A percentile compares a stretch with the other conserved stretches of the same genome.
Evolutionary conservation across 2,113 vertebrate species (phyloP).

Genomic region (Origma solitaria): DNA sequence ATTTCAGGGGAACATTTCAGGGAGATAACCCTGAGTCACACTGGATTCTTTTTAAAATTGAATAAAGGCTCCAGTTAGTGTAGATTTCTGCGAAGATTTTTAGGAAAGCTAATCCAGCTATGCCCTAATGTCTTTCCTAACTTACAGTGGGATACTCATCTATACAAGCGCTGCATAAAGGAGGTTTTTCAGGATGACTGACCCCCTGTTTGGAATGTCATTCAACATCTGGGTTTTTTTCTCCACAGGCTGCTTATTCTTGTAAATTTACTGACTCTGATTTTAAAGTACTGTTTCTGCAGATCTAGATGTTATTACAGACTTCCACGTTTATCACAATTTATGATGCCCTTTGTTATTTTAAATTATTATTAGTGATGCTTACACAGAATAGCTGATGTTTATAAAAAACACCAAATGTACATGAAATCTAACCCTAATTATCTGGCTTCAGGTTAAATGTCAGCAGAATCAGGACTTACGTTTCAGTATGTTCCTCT

Average conservation of each 20-base stretch:
- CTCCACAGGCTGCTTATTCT: not conserved
- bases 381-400: not conserved
- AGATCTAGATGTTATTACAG: not conserved
- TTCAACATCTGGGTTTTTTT: not conserved
- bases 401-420: not conserved
- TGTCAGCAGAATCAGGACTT: constrained; percentile 65
- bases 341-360: not conserved
- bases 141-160: not conserved
- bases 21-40: not conserved
- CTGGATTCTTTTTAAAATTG: not conserved
- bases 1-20: not conserved
- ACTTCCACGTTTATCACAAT: not conserved
- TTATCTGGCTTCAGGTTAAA: not conserved
- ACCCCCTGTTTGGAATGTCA: not conserved
- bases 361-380: not conserved
- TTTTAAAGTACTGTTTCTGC: not conserved
- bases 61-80: not conserved
- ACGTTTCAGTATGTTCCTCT: constrained; percentile 99
- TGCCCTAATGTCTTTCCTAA: not conserved
- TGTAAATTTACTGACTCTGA: not conserved
- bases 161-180: not conserved
- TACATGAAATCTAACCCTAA: not conserved
- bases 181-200: not conserved
- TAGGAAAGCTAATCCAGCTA: not conserved
- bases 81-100: not conserved